A percentile compares a stretch with the other conserved stretches of the same genome.
Evolutionary conservation across 2,797 vertebrate genomes (phyloP).

Genomic region (Cirrhinus molitorella): DNA sequence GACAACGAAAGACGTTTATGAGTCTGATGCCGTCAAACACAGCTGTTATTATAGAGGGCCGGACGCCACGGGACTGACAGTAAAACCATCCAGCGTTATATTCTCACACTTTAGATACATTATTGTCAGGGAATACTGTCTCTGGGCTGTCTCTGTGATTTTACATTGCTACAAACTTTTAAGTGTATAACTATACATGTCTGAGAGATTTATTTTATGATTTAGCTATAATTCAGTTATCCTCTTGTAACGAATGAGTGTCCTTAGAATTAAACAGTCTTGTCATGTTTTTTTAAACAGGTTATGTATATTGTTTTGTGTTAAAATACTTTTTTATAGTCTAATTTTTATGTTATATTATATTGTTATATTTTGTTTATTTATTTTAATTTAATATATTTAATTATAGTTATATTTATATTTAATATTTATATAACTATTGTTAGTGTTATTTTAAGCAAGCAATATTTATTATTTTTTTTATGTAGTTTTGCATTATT

Average conservation of each 20-base stretch:
- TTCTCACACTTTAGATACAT: not conserved
- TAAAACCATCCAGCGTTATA: conserved; percentile 19
- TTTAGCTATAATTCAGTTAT: conserved; percentile 69
- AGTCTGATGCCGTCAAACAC: not conserved
- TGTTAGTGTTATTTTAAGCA: too few species aligned
- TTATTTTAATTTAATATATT: not conserved
- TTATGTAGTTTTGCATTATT: too few species aligned
- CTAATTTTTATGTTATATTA: not conserved
- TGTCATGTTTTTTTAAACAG: conserved; percentile 51
- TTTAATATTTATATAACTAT: not conserved
- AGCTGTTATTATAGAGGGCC: not conserved
- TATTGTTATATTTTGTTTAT: too few species aligned
- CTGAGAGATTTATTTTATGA: conserved; percentile 64
- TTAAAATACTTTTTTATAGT: not conserved
- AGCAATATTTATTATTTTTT: too few species aligned
- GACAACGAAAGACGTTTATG: not conserved
- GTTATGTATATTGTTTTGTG: too few species aligned
- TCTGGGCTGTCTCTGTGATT: not conserved
- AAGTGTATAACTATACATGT: conserved; percentile 59
- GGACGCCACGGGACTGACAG: not conserved
- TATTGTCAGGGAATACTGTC: not conserved
- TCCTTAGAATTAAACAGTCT: conserved; percentile 51
- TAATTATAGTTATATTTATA: not conserved
- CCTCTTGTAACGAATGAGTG: conserved; percentile 57
- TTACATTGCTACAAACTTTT: not conserved